Evolutionary conservation across 2,113 vertebrate species (phyloP).

Genomic region (Brachypodius melanocephalos): DNA sequence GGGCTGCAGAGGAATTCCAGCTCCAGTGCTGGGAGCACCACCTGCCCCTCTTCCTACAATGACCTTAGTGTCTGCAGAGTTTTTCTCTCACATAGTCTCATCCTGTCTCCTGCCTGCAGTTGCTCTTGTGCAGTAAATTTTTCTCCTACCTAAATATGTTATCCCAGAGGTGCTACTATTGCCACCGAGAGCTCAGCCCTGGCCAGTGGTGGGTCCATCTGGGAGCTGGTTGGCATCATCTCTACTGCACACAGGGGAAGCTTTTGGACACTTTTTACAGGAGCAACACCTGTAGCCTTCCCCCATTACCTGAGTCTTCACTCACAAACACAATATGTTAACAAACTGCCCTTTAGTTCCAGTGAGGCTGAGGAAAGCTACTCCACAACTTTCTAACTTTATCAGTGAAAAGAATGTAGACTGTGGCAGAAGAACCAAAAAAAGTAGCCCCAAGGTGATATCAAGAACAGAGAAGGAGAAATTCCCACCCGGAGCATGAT

Average conservation of each 20-base stretch:
- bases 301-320: neutral
- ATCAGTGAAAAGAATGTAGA: neutral
- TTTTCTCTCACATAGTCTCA: neutral
- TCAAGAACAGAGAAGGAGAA: neutral
- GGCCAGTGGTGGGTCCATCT: neutral
- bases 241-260: neutral
- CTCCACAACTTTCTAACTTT: neutral
- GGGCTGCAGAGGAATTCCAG: neutral
- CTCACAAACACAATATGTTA: neutral
- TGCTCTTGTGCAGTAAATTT: neutral
- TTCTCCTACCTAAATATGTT: neutral
- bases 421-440: rapidly evolving
- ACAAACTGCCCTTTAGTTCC: neutral
- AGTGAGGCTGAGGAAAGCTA: neutral
- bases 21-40: neutral
- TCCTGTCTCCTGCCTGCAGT: neutral
- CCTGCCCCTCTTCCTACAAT: neutral
- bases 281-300: neutral
- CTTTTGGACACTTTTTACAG: neutral
- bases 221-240: neutral
- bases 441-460: neutral
- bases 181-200: neutral
- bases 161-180: too few relatives aligned
- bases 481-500: neutral
- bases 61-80: neutral